Evolutionary conservation across 2,113 vertebrate genomes (phyloP).

Genomic region (Bombycilla garrulus): DNA sequence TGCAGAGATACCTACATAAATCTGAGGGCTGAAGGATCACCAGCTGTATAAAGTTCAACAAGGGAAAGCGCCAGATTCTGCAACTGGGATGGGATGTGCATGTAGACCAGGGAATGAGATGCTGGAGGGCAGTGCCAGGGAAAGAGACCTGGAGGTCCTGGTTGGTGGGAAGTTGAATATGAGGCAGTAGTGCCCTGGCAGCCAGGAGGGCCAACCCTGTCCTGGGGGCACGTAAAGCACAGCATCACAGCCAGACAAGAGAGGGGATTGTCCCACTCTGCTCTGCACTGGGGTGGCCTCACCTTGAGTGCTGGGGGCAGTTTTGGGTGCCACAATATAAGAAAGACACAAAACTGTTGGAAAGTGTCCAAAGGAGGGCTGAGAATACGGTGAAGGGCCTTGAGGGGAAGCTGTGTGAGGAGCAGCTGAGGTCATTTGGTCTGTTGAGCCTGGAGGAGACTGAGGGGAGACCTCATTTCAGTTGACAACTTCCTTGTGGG

Average conservation of each 20-base stretch:
- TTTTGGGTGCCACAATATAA: too few relatives aligned
- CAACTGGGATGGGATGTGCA: not conserved
- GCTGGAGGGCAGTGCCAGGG: not conserved
- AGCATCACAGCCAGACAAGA: fast-evolving
- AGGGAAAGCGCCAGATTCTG: not conserved
- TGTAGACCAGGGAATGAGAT: not conserved
- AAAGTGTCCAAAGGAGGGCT: not conserved
- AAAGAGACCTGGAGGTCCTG: not conserved
- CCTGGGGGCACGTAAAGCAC: not conserved
- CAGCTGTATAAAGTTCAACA: not conserved
- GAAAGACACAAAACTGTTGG: not conserved
- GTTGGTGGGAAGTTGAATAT: fast-evolving
- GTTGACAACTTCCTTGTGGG: not conserved
- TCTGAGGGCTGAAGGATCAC: not conserved
- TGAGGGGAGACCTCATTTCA: fast-evolving
- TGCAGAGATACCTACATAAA: not conserved
- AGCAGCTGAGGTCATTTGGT: not conserved
- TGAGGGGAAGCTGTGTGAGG: fast-evolving
- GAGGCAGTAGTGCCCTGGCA: not conserved
- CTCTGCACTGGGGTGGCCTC: fast-evolving
- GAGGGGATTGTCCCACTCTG: fast-evolving
- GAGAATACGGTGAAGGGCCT: not conserved
- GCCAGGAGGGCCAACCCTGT: fast-evolving
- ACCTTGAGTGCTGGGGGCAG: fast-evolving
- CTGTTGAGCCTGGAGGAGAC: not conserved